Evolutionary conservation across 2,888 invertebrate species (phyloP).

Genomic region (Schizotus pectinicornis): DNA sequence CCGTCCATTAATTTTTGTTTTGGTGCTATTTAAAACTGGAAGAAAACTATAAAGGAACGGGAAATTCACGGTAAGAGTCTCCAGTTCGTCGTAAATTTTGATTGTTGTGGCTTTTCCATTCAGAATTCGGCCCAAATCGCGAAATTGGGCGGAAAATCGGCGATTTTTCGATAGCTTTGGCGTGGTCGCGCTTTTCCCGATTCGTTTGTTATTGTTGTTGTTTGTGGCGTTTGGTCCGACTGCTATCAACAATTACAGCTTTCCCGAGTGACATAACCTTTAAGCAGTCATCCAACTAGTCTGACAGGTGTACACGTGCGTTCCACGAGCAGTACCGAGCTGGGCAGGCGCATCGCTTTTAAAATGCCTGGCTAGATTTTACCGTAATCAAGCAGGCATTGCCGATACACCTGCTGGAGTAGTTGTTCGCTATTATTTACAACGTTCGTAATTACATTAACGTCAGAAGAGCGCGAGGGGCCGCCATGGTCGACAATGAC

Average conservation of each 20-base stretch:
- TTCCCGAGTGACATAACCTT: conserved; percentile 32
- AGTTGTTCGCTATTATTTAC: conserved; percentile 27
- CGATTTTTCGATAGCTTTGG: conserved; percentile 1
- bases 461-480: conserved; percentile 9
- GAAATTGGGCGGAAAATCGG: conserved; percentile 1
- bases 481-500: conserved; percentile 2
- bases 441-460: conserved; percentile 22
- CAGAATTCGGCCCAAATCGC: not conserved
- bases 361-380: conserved; percentile 32
- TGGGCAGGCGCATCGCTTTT: conserved; percentile 32
- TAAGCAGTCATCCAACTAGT: conserved; percentile 30
- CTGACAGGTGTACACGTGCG: conserved; percentile 33
- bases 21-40: conserved; percentile 22
- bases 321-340: conserved; percentile 26
- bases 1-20: conserved; percentile 8
- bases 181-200: not conserved
- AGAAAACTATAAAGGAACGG: conserved; percentile 10
- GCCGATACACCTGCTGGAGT: conserved; percentile 29
- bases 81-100: conserved; percentile 1
- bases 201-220: conserved; percentile 11
- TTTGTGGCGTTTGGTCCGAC: conserved; percentile 4
- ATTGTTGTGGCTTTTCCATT: conserved; percentile 4
- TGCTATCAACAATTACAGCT: conserved; percentile 22
- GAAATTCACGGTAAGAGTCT: conserved; percentile 12
- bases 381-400: conserved; percentile 32